Conservation (phyloP, 2,797 vertebrate species). For the Cygnus olor region DNA sequence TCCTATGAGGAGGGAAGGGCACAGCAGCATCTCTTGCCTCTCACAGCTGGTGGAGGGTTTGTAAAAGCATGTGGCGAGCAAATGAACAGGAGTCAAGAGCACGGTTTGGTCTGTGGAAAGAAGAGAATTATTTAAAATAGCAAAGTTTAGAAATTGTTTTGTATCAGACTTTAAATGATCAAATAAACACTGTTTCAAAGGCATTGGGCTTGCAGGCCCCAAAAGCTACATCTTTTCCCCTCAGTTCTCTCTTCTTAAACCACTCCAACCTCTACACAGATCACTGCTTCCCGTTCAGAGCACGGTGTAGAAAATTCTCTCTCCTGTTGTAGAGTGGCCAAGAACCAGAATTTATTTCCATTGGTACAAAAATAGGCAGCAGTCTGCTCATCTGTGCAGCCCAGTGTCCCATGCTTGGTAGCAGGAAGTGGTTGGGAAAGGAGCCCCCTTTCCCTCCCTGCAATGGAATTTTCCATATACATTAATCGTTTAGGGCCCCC, state of each 20-base stretch:
- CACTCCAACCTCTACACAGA: neutral
- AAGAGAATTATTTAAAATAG: neutral
- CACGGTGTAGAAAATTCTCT: neutral
- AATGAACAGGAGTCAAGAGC: conserved; percentile 86
- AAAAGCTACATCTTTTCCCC: neutral
- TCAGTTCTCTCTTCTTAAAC: neutral
- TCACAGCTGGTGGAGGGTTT: conserved; percentile 83
- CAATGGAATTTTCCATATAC: neutral
- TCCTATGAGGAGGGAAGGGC: conserved; percentile 5
- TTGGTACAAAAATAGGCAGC: neutral
- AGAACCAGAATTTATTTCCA: neutral
- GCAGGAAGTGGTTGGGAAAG: neutral
- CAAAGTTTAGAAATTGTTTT: neutral
- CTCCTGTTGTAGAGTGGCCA: fast-evolving
- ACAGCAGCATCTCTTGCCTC: neutral
- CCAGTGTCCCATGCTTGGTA: neutral
- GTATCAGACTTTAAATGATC: neutral
- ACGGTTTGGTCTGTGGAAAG: conserved; percentile 82
- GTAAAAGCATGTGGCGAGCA: conserved; percentile 87
- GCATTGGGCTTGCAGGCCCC: neutral
- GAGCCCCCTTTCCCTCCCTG: neutral
- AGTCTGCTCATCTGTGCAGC: neutral
- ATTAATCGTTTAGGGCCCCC: neutral
- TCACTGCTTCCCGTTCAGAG: neutral
- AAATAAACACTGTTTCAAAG: neutral